phyloP scores from a whole-genome alignment of 2,888 invertebrate species.

The Bombylius major region DNA sequence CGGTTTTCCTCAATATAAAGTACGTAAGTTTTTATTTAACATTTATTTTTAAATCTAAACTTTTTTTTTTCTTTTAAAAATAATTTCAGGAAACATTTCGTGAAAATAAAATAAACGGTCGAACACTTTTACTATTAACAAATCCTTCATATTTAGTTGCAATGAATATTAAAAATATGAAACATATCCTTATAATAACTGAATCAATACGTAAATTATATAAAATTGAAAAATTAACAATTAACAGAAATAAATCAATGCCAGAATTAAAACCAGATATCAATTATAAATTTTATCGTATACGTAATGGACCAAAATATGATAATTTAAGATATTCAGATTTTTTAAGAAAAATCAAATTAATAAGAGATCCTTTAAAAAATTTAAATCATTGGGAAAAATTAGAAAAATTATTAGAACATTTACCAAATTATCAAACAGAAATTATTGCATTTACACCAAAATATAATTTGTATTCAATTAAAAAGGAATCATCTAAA shows the following conservation, averaged over 20 bases:
- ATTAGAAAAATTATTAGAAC: constrained; percentile 23
- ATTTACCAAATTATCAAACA: constrained; percentile 9
- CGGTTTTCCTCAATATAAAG: constrained; percentile 42
- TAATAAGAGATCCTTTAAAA: constrained; percentile 36
- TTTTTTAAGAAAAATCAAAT: constrained; percentile 41
- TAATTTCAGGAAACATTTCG: constrained; percentile 31
- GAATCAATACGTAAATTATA: constrained; percentile 34
- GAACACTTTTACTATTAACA: constrained; percentile 35
- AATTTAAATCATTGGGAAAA: constrained; percentile 42
- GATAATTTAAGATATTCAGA: constrained; percentile 38
- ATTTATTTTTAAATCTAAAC: no score
- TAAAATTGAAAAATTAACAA: constrained; percentile 35
- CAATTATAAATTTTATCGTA: constrained; percentile 41
- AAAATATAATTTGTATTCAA: constrained; percentile 7
- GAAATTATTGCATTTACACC: constrained; percentile 21
- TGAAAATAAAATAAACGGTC: constrained; percentile 38
- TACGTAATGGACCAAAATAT: constrained; percentile 40
- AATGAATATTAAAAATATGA: constrained; percentile 39
- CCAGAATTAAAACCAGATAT: constrained; percentile 23
- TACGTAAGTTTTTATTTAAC: constrained; percentile 16
- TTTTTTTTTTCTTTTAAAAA: not conserved
- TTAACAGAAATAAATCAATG: constrained; percentile 27
- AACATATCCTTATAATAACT: constrained; percentile 36
- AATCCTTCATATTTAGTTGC: constrained; percentile 38
- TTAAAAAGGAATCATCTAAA: not conserved